A percentile compares a stretch with the other conserved stretches of the same genome.
Conservation (phyloP, 2,113 vertebrate genomes). For the Hippocampus mohnikei region DNA sequence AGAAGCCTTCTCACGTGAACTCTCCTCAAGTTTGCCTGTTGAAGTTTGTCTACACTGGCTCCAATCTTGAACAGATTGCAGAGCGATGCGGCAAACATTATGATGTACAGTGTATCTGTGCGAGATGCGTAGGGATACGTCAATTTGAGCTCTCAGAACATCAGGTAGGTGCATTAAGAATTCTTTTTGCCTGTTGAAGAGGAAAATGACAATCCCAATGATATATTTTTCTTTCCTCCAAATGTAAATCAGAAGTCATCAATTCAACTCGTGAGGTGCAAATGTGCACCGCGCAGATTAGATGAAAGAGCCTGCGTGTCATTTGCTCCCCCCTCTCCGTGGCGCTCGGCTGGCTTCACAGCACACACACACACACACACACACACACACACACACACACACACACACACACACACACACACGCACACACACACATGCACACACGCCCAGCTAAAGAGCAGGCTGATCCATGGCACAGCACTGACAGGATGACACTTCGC, state of each 20-base stretch:
- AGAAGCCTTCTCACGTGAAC: slow-evolving; percentile 11
- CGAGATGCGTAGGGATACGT: neutral
- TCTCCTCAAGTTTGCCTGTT: slow-evolving; percentile 31
- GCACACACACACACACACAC: slow-evolving; percentile 52
- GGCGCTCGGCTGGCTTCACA: slow-evolving; percentile 54
- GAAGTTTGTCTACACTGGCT: slow-evolving; percentile 34
- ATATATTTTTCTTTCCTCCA: slow-evolving; percentile 66
- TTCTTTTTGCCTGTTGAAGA: slow-evolving; percentile 72
- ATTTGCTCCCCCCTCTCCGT: slow-evolving; percentile 68
- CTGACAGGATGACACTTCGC: slow-evolving; percentile 74
- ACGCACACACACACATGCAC: slow-evolving; percentile 50
- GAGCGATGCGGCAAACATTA: neutral
- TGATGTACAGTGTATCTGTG: neutral
- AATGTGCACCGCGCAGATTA: slow-evolving; percentile 70
- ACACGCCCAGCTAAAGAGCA: slow-evolving; percentile 1
- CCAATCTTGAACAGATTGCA: slow-evolving; percentile 23
- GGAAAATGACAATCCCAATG: slow-evolving; percentile 65
- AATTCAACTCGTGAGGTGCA: slow-evolving; percentile 74
- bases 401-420: slow-evolving; percentile 53
- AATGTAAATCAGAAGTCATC: slow-evolving; percentile 76
- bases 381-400: slow-evolving; percentile 53
- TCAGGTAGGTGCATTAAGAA: slow-evolving; percentile 69
- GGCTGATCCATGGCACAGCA: slow-evolving; percentile 64
- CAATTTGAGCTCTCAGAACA: slow-evolving; percentile 59
- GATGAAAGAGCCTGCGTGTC: slow-evolving; percentile 76